phyloP scores from a whole-genome alignment of 2,797 vertebrate species.

The Anisognathus igniventris region DNA sequence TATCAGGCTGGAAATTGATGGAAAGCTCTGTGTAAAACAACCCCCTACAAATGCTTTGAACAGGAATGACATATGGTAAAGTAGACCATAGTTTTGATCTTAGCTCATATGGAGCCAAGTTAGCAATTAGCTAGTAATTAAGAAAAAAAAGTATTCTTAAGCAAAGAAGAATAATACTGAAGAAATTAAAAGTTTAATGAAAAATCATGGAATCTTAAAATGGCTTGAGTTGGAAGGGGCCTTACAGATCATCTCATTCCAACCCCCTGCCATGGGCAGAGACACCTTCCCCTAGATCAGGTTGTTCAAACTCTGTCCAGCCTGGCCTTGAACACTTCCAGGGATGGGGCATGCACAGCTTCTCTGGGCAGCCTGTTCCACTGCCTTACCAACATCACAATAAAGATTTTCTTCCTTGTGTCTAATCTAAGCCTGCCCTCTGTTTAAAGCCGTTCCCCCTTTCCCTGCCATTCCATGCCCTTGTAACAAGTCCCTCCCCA shows the following conservation, averaged over 20 bases:
- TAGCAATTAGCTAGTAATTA: background rate
- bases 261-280: background rate
- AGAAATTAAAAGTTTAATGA: background rate
- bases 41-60: background rate
- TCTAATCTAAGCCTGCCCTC: background rate
- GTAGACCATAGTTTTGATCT: background rate
- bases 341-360: background rate
- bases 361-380: background rate
- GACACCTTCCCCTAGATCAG: background rate
- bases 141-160: background rate
- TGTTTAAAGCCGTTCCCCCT: background rate
- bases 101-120: background rate
- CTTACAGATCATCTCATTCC: fast-evolving
- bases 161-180: background rate
- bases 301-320: background rate
- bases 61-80: background rate
- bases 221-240: background rate
- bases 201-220: background rate
- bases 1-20: background rate
- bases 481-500: background rate
- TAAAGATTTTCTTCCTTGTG: background rate
- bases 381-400: background rate
- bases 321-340: background rate
- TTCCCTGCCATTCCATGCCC: background rate
- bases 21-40: background rate